phyloP scores from a whole-genome alignment of 2,113 vertebrate genomes.

The Terrapene triunguis region DNA sequence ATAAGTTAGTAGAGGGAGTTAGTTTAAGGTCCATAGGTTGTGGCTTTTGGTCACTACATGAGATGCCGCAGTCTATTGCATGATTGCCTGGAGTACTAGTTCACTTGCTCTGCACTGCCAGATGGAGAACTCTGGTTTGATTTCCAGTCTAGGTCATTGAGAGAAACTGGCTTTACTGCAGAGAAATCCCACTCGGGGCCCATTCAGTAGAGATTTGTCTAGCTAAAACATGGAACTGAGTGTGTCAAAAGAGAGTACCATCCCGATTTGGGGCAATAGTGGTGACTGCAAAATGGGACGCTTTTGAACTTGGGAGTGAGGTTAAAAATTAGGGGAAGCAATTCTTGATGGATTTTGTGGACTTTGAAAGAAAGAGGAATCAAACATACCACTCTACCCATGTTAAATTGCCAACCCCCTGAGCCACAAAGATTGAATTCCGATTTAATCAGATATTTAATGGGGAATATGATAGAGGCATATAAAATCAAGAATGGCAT shows the following conservation, averaged over 20 bases:
- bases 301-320: neutral
- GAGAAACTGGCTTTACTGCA: neutral
- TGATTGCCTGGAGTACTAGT: neutral
- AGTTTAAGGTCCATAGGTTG: neutral
- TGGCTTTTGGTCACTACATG: neutral
- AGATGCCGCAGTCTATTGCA: neutral
- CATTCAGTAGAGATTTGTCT: neutral
- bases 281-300: neutral
- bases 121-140: neutral
- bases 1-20: neutral
- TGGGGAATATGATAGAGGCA: neutral
- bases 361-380: neutral
- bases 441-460: neutral
- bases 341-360: neutral
- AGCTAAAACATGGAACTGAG: neutral
- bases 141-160: fast-evolving
- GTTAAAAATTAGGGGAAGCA: neutral
- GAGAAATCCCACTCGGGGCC: neutral
- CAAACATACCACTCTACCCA: neutral
- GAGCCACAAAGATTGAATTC: neutral
- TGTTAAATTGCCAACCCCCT: neutral
- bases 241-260: neutral
- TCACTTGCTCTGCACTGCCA: neutral
- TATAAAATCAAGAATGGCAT: neutral
- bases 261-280: neutral